Evolutionary conservation across 2,113 vertebrate genomes (phyloP).

Genomic region (Pica pica): DNA sequence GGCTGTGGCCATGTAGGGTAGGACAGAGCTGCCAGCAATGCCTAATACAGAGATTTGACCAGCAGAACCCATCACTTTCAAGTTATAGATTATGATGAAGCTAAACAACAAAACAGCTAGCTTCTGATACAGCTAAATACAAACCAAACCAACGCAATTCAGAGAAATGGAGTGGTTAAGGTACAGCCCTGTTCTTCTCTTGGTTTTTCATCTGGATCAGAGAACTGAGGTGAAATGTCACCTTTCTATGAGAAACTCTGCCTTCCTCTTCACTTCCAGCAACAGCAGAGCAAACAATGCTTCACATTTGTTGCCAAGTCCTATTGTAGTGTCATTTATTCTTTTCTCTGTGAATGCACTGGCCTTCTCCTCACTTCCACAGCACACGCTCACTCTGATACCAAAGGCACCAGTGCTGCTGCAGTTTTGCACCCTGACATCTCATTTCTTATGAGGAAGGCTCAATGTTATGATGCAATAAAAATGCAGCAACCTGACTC

Average conservation of each 20-base stretch:
- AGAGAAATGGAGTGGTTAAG: background rate
- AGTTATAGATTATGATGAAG: background rate
- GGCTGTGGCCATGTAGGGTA: background rate
- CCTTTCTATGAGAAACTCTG: background rate
- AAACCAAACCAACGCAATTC: background rate
- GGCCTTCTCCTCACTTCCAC: background rate
- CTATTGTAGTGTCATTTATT: background rate
- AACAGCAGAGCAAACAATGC: background rate
- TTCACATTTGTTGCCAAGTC: background rate
- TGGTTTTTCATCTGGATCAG: background rate
- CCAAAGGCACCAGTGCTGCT: background rate
- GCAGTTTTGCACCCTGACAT: background rate
- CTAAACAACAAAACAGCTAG: background rate
- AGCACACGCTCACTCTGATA: background rate
- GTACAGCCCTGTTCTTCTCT: background rate
- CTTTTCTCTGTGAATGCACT: constrained; percentile 6
- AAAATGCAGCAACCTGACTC: background rate
- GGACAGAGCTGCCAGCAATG: background rate
- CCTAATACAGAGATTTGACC: background rate
- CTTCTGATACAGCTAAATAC: background rate
- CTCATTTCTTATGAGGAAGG: background rate
- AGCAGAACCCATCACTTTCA: background rate
- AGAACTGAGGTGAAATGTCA: background rate
- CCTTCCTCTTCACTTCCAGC: background rate
- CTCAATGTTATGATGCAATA: background rate